phyloP scores from a whole-genome alignment of 2,888 invertebrate species.

The Pseudoips prasinana region DNA sequence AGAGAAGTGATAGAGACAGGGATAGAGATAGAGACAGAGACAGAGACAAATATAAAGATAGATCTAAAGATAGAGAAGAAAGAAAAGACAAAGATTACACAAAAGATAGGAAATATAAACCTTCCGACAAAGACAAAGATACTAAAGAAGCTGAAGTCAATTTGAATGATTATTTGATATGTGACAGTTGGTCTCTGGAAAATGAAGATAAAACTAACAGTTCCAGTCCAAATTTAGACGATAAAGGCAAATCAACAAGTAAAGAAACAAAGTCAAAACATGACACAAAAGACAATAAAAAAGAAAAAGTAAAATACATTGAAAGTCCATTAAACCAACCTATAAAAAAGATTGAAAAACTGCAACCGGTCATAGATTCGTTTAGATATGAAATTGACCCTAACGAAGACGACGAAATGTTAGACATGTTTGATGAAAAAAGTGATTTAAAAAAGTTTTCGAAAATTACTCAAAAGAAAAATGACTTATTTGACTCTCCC shows the following conservation, averaged over 20 bases:
- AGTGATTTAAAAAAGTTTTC: slow-evolving; percentile 44
- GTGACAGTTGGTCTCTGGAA: slow-evolving; percentile 76
- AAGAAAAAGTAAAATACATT: slow-evolving; percentile 20
- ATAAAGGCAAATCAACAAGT: slow-evolving; percentile 35
- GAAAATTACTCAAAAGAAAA: slow-evolving; percentile 34
- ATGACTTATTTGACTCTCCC: slow-evolving; percentile 44
- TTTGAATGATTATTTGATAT: slow-evolving; percentile 68
- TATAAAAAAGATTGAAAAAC: slow-evolving; percentile 45
- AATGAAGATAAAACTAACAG: slow-evolving; percentile 60
- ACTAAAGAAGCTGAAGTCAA: slow-evolving; percentile 60
- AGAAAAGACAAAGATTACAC: slow-evolving; percentile 14
- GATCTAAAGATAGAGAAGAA: slow-evolving; percentile 8
- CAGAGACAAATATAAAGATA: slow-evolving; percentile 23
- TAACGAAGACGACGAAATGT: slow-evolving; percentile 59
- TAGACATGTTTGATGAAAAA: slow-evolving; percentile 60
- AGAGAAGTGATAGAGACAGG: slow-evolving; percentile 31
- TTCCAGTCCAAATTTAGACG: slow-evolving; percentile 50
- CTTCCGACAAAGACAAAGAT: slow-evolving; percentile 31
- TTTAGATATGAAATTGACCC: slow-evolving; percentile 71
- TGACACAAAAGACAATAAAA: slow-evolving; percentile 30
- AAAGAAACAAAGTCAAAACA: slow-evolving; percentile 32
- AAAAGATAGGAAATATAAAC: slow-evolving; percentile 16
- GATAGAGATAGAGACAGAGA: slow-evolving; percentile 31
- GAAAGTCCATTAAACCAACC: slow-evolving; percentile 32
- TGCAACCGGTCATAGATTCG: slow-evolving; percentile 67